Base-by-base conservation (phyloP, 2,888 invertebrate species). In the Halictus ligatus region DNA sequence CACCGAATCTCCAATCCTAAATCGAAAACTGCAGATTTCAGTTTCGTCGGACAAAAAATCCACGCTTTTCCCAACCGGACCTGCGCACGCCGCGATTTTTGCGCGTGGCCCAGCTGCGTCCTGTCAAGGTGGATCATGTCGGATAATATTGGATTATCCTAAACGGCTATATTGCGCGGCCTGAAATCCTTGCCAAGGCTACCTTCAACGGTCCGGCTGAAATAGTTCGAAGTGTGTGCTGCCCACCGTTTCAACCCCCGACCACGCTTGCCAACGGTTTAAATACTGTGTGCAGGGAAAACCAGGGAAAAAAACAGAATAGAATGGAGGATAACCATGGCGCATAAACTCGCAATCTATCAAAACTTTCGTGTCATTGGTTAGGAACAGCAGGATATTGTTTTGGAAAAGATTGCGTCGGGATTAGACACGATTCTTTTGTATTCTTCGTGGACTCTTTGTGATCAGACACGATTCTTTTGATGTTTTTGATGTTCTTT, bases 71-170 rank as follows among this genome's bases (percentile, higher is more conserved):
- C 40, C 40, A 50, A 71, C 71, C 35, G 46, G 50, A 18, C 54
- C 35, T 13, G 2, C 40, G 69, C 35, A 40, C 54, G 50, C 18
- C 12, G 50, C 80, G 87, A 89, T 89, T 87, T 87, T 76, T 84
- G 46, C 67, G 40, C 58, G 71, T 60, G 48, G n/a, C 21, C 74
- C 72, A 72, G 75, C 79, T 78, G 78, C 79, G 73, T 54, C 75
- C 77, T 80, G 73, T 80, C 78, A 76, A 74, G 84, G 21, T 72
- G 84, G 75, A 85, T 83, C 78, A 75, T 67, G 84, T 71, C 40
- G 78, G 85, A 84, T 86, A 78, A 84, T 83, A 87, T 86, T 82
- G 86, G 86, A 86, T 87, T 87, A 82, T 72, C 83, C 76, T 75
- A 64, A 84, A 76, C 72, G 79, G 46, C 10, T 84, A 75, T 78